phyloP scores from a whole-genome alignment of 2,113 vertebrate genomes.

The Grantiella picta region DNA sequence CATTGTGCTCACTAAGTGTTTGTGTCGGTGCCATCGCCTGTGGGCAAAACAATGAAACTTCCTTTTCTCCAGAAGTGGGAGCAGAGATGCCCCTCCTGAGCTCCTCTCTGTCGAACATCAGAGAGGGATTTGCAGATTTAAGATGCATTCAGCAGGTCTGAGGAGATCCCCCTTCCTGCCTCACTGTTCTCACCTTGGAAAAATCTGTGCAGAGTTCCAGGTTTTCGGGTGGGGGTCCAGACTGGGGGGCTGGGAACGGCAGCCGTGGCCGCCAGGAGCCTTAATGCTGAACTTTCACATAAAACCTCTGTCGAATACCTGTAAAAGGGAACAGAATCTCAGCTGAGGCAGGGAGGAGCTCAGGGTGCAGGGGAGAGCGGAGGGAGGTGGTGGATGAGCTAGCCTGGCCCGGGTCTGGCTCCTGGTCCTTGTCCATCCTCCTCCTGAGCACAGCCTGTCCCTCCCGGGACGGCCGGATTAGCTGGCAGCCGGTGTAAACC shows the following conservation, averaged over 20 bases:
- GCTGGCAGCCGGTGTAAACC: neutral
- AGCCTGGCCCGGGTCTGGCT: too few relatives aligned
- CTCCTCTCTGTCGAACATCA: neutral
- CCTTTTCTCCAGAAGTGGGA: neutral
- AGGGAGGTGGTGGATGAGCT: neutral
- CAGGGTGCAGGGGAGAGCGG: too few relatives aligned
- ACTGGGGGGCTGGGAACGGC: accelerated
- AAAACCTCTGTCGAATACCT: neutral
- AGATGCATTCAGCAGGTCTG: neutral
- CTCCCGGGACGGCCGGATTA: neutral
- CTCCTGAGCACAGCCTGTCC: neutral
- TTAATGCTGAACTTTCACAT: neutral
- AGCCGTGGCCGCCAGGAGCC: neutral
- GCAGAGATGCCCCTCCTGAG: neutral
- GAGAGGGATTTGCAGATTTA: neutral
- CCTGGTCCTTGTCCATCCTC: neutral
- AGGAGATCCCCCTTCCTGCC: neutral
- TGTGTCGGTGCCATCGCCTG: neutral
- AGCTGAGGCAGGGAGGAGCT: neutral
- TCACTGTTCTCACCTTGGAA: neutral
- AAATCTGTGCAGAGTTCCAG: neutral
- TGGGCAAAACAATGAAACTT: neutral
- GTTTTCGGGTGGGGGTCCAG: too few relatives aligned
- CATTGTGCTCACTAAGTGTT: neutral
- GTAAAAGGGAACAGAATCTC: neutral